Evolutionary conservation across 2,113 vertebrate genomes (phyloP), one percentile per base, ranked within the genome.

Genomic region (human (Homo sapiens)): DNA sequence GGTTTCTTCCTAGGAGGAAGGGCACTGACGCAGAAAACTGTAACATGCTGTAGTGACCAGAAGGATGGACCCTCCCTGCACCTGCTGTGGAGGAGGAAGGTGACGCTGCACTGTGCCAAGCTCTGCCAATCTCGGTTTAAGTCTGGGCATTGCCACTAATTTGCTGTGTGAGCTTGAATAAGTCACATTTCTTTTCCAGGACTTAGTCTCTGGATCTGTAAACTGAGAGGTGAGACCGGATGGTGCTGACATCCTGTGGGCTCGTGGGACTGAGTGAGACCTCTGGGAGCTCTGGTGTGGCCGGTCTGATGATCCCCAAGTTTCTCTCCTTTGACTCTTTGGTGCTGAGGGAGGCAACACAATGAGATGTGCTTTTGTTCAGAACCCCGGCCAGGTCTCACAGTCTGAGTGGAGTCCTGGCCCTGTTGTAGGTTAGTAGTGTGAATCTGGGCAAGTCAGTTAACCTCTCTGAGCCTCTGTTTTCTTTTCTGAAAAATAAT

Each of bases 151-250:
- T 90, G 93, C 43, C 73, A 64, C 52, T 85, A 76, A 95, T 66
- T 96, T 90, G 72, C 78, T 93, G 79, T 92, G 68, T 89, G 93
- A 96, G 48, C 72, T 96, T 94, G 72, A 96, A 83, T 20, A 96
- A 83, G 73, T 96, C 35, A 35, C 75, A 89, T 94, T 94, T 76
- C 92, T 90, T 85, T 55, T 59, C 55, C 40, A 55, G 90, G 55
- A n/a, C 55, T 55, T 43, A 48, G 66, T 73, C 59, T 59, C 64
- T 32, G 85, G 48, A 50, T 86, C 68, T 83, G 3, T 97, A 86
- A 64, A 76, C 27, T 14, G 66, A 57, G 38, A 52, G 32, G n/a
- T 89, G 57, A 81, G 52, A 27, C 32, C 45, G 35, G 11, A 20
- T 12, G 25, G 11, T 85, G 73, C 76, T 68, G 82, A 72, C 12